Evolutionary conservation across 1,140 invertebrate species (phyloP).

Genomic region (Drosophila mojavensis): DNA sequence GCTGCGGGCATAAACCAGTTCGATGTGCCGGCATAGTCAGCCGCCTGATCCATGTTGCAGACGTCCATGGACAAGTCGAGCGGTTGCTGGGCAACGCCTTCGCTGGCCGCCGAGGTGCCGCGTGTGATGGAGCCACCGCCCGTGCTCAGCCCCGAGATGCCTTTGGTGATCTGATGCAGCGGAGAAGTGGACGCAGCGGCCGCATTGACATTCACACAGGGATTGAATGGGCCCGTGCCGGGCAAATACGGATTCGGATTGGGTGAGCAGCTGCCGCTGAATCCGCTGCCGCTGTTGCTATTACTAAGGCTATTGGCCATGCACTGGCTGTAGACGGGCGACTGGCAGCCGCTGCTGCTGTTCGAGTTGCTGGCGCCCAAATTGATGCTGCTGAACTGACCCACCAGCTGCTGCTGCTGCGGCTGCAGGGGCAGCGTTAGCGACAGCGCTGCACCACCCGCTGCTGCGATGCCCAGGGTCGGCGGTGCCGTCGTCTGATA

Average conservation of each 20-base stretch:
- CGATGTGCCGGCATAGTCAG: constrained; percentile 51
- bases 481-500: constrained; percentile 31
- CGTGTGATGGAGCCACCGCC: constrained; percentile 90
- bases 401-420: constrained; percentile 64
- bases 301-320: constrained; percentile 55
- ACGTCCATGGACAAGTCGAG: constrained; percentile 83
- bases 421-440: constrained; percentile 57
- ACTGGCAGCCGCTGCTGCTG: constrained; percentile 75
- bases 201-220: constrained; percentile 24
- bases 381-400: constrained; percentile 78
- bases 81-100: constrained; percentile 67
- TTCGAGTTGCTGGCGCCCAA: constrained; percentile 68
- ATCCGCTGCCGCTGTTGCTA: constrained; percentile 67
- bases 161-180: constrained; percentile 84
- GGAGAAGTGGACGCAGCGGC: constrained; percentile 64
- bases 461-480: constrained; percentile 18
- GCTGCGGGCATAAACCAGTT: constrained; percentile 83
- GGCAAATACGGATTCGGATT: constrained; percentile 77
- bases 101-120: constrained; percentile 86
- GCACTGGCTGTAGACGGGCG: constrained; percentile 65
- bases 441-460: not conserved
- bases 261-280: constrained; percentile 77
- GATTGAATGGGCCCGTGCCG: constrained; percentile 40
- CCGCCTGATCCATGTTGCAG: constrained; percentile 21
- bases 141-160: constrained; percentile 87